phyloP scores from a whole-genome alignment of 2,797 vertebrate genomes.

The Zenarchopterus dispar region DNA sequence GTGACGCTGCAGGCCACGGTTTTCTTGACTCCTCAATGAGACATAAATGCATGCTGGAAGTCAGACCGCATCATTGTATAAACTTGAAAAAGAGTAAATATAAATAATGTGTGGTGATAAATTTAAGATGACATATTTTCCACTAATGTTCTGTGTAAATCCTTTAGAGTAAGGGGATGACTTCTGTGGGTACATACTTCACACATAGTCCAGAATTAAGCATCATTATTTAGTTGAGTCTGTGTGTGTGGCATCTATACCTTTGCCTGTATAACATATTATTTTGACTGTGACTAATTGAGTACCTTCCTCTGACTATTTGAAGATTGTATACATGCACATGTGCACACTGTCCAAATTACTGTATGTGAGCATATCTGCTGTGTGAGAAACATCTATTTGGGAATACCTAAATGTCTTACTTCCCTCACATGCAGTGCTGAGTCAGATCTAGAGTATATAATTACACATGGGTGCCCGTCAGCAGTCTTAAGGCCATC shows the following conservation, averaged over 20 bases:
- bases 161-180: constrained; percentile 41
- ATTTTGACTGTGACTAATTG: constrained; percentile 36
- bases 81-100: constrained; percentile 25
- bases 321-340: constrained; percentile 5
- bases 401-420: constrained; percentile 59
- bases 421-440: constrained; percentile 63
- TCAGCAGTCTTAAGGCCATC: constrained; percentile 69
- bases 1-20: constrained; percentile 52
- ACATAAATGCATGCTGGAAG: constrained; percentile 27
- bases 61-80: constrained; percentile 11
- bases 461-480: constrained; percentile 78
- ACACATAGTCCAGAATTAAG: constrained; percentile 20
- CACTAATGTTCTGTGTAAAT: constrained; percentile 35
- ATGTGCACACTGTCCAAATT: constrained; percentile 1
- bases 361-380: constrained; percentile 5
- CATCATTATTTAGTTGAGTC: constrained; percentile 43
- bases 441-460: constrained; percentile 75
- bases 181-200: constrained; percentile 15
- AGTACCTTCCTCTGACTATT: constrained; percentile 13
- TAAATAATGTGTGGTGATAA: constrained; percentile 27
- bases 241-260: constrained; percentile 35
- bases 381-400: constrained; percentile 16
- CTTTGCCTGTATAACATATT: constrained; percentile 22
- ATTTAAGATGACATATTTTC: constrained; percentile 43
- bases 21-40: constrained; percentile 35